Base-by-base conservation (phyloP, 2,797 vertebrate genomes). In the Sebastes trivittatus region DNA sequence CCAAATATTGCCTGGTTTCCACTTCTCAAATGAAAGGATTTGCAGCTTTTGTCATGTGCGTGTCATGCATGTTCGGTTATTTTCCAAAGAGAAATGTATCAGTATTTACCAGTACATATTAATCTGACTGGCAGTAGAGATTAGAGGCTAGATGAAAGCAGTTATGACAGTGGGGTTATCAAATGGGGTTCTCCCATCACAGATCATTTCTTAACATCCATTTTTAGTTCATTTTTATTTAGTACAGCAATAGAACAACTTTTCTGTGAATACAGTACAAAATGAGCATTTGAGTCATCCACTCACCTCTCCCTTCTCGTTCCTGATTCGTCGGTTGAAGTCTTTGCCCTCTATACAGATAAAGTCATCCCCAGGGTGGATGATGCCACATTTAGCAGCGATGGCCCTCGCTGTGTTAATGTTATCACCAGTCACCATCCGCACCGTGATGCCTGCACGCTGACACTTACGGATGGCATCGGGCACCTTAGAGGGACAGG, bases 341-440 rank as follows among this genome's bases (percentile, higher is more conserved):
- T 98, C 97, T 91, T 97, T 98, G 23, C 97, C 97, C 16, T 98
- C 97, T 58, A 98, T 70, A 89, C 97, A 98, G 77, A 98, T 92
- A 81, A 98, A 98, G 87, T 98, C 97, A 61, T 98, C 97, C 1
- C 97, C 97, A 0, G 97, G 96, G 67, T 97, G 97, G 75, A 98
- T 96, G 90, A 98, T 98, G 87, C 97, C 97, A 5, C 97, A 98
- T 89, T 98, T 98, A 70, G 93, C 94, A 0, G 97, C 97, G 0
- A 98, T 98, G 88, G 97, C 97, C 11, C 97, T 93, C 22, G 97
- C 97, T 0, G 97, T 98, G 94, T 97, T 97, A 86, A 98, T 97
- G 93, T 98, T 98, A 91, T 98, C 97, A 0, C 97, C 97, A 0
- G 97, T 98, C 82, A 98, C 97, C 97, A 98, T 98, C 69, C 97